Percentiles rank a stretch among this genome's conserved stretches.
phyloP scores from a whole-genome alignment of 2,888 invertebrate species.

The Julus scanicus region DNA sequence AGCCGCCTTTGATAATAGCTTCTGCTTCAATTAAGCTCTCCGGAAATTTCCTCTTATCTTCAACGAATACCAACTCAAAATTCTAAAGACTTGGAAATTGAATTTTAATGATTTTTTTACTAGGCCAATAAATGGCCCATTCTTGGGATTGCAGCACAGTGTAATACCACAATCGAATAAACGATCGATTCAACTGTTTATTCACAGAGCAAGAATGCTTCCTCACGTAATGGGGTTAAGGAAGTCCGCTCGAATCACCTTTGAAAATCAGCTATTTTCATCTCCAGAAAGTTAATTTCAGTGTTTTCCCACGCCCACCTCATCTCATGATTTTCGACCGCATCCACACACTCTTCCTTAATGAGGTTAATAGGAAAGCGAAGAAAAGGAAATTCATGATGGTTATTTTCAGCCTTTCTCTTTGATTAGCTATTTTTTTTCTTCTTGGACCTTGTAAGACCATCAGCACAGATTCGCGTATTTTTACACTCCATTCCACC shows the following conservation, averaged over 20 bases:
- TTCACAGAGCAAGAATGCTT: not conserved
- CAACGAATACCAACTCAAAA: not conserved
- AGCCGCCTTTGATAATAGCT: not conserved
- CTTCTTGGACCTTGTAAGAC: not conserved
- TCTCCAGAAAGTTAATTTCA: constrained; percentile 8
- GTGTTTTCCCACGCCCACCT: constrained; percentile 1
- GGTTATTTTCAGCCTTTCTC: not conserved
- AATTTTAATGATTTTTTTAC: not conserved
- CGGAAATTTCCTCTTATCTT: not conserved
- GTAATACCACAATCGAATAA: not conserved
- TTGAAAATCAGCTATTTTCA: not conserved
- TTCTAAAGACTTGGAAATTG: constrained; percentile 23
- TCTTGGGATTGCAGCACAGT: not conserved
- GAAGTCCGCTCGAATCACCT: not conserved
- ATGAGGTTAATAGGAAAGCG: constrained; percentile 13
- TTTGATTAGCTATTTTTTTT: constrained; percentile 11
- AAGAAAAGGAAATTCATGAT: not conserved
- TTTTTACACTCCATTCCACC: constrained; percentile 18
- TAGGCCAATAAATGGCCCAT: not conserved
- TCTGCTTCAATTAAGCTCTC: not conserved
- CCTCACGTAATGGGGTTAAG: not conserved
- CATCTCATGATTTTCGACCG: not conserved
- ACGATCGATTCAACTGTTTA: not conserved
- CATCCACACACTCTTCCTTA: not conserved
- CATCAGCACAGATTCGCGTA: not conserved